phyloP scores from a whole-genome alignment of 2,888 invertebrate genomes.

The Norana najaformis region DNA sequence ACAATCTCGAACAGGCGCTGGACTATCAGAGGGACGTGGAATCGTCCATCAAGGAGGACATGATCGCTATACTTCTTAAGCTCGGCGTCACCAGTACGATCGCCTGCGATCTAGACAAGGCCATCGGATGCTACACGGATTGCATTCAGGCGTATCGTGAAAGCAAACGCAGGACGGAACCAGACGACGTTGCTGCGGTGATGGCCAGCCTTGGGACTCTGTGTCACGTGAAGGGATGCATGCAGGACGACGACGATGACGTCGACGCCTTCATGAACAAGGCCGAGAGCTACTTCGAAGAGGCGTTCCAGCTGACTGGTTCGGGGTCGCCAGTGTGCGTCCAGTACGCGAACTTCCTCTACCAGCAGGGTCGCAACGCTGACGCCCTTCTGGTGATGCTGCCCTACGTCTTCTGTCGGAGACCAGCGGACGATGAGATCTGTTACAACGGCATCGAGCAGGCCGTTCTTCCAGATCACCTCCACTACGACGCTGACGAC shows the following conservation, averaged over 20 bases:
- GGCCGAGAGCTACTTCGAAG: conserved; percentile 57
- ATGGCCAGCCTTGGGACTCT: conserved; percentile 59
- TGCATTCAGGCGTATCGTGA: conserved; percentile 57
- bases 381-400: conserved; percentile 54
- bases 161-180: conserved; percentile 48
- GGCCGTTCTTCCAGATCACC: conserved; percentile 57
- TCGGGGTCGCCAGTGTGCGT: conserved; percentile 51
- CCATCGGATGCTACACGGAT: conserved; percentile 59
- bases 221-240: conserved; percentile 59
- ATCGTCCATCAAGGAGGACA: conserved; percentile 59
- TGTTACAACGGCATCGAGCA: conserved; percentile 55
- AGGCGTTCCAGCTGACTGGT: conserved; percentile 54
- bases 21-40: conserved; percentile 57
- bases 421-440: conserved; percentile 28
- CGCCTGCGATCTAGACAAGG: conserved; percentile 59
- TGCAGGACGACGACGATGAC: conserved; percentile 54
- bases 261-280: conserved; percentile 54
- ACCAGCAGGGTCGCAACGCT: conserved; percentile 56
- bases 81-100: conserved; percentile 59
- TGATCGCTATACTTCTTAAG: conserved; percentile 56
- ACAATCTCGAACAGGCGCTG: conserved; percentile 59
- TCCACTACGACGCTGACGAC: conserved; percentile 58
- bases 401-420: conserved; percentile 44
- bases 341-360: conserved; percentile 59
- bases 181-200: conserved; percentile 54